Base-by-base conservation (phyloP, 2,113 vertebrate genomes). In the Hylia prasina region DNA sequence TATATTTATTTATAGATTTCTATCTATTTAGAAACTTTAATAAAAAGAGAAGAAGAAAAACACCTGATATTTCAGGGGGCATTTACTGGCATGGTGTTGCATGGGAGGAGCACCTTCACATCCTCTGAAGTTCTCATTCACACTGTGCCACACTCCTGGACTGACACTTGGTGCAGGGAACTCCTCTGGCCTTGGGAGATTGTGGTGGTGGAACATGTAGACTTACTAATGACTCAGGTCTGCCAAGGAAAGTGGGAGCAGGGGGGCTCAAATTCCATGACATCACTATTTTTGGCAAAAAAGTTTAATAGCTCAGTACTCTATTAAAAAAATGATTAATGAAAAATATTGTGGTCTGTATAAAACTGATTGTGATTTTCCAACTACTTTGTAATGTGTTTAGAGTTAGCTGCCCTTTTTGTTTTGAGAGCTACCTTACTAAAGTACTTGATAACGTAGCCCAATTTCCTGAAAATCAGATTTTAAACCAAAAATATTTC, bases 141-240 rank as follows among this genome's bases (percentile, higher is more conserved):
- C 25, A 10, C 47, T 47, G 13, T 50, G n/a, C 21, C 3, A 0
- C 17, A 2, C 23, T 44, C 66, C 28, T 0, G 1, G 30, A 13
- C 66, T 8, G 3, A 13, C 33, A 33, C 19, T 12, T 28, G 31
- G 50, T 10, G 27, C 84, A 63, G 19, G 25, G 11, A 72, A 19
- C 17, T 20, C 23, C 24, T 45, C 25, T 63, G 61, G 57, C 69
- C 65, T 70, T 35, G 25, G 23, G 57, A 84, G 33, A 7, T 6
- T 15, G 19, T 0, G 1, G 51, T 35, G 50, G 20, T 50, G 40
- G 20, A 35, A 37, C 8, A 2, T 9, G 12, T 0, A 44, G 24
- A 5, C 6, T 35, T 42, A 20, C 16, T n/a, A 5, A 45, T 69
- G 45, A 21, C 64, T 85, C 1, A 0, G 24, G 58, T 57, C 35